Percentiles rank a stretch among this genome's conserved stretches.
These are phyloP conservation scores for Fragum whitleyi DNA, from an alignment of 2,888 invertebrate species.

Conservation along the genomic window DNA sequence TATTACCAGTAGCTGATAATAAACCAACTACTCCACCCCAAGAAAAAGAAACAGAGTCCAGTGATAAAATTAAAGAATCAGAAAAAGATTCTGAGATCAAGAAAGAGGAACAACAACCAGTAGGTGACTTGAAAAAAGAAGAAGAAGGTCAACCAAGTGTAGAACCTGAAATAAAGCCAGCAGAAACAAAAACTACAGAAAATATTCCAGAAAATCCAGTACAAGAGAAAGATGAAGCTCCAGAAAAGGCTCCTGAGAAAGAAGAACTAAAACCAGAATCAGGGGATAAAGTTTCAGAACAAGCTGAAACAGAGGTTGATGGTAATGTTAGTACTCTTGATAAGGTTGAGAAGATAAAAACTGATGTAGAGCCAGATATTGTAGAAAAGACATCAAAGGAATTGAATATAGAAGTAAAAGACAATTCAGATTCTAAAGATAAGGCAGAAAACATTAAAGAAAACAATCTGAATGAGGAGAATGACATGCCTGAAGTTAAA, in stretches of 20 bases:
- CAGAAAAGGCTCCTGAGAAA: not conserved
- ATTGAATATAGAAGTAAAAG: not conserved
- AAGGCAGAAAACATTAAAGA: slow-evolving; percentile 2
- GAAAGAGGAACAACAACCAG: not conserved
- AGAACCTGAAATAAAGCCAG: not conserved
- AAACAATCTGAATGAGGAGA: not conserved
- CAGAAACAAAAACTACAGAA: not conserved
- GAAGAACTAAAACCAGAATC: not conserved
- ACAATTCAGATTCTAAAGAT: not conserved
- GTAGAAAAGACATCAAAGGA: not conserved
- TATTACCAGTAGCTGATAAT: not conserved
- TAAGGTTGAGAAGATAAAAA: too few relatives aligned
- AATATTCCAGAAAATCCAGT: not conserved
- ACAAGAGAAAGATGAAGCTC: not conserved
- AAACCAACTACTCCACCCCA: not conserved
- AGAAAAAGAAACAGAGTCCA: not conserved
- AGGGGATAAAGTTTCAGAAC: not conserved
- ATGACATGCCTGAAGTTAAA: not conserved
- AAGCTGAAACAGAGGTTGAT: not conserved
- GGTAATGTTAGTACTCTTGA: too few relatives aligned
- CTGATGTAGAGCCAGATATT: too few relatives aligned
- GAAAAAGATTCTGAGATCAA: not conserved
- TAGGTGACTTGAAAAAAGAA: not conserved
- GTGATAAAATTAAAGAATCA: too few relatives aligned
- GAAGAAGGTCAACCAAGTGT: not conserved